Conservation (phyloP, 1,140 invertebrate genomes). For the Drosophila saltans region DNA sequence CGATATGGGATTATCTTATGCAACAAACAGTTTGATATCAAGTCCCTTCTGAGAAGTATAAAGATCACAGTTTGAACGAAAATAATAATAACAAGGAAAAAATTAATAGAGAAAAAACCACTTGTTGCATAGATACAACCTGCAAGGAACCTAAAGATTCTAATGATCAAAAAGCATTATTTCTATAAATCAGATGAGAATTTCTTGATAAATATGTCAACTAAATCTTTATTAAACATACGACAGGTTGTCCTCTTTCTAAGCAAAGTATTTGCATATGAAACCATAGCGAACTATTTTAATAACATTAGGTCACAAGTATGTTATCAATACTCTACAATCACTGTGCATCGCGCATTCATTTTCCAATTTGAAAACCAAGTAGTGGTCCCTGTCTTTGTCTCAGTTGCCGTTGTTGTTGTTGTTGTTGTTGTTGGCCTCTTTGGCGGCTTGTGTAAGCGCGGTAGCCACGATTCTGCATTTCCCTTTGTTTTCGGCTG, state of each 20-base stretch:
- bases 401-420: conserved; percentile 32
- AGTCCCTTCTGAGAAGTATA: no score
- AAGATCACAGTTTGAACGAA: no score
- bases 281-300: not conserved
- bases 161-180: no score
- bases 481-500: conserved; percentile 79
- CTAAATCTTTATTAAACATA: not conserved
- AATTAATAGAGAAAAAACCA: no score
- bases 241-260: not conserved
- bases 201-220: not conserved
- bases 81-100: no score
- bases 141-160: no score
- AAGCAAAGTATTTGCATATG: not conserved
- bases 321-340: not conserved
- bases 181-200: not conserved
- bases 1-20: no score
- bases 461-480: conserved; percentile 76
- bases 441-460: conserved; percentile 75
- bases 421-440: conserved; percentile 42
- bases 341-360: conserved; percentile 36
- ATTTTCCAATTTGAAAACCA: conserved; percentile 19
- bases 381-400: conserved; percentile 21
- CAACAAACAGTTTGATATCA: no score
- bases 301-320: not conserved
- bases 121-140: no score